Evolutionary conservation across 2,797 vertebrate species (phyloP).

Genomic region (Sebastes melanostomus): DNA sequence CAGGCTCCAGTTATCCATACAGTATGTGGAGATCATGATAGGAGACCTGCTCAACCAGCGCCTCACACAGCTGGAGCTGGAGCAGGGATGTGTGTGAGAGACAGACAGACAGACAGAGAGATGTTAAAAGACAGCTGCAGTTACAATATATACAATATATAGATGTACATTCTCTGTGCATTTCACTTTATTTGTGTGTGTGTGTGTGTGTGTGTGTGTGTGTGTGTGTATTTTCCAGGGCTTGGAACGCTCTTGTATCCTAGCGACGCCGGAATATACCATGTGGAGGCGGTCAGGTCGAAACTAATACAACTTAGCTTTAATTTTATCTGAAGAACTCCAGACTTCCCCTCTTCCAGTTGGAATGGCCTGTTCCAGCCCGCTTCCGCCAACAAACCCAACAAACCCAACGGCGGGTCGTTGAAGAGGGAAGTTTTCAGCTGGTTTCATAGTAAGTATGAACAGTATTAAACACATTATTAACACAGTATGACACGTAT

Average conservation of each 20-base stretch:
- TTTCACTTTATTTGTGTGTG: neutral
- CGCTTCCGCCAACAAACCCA: slow-evolving; percentile 54
- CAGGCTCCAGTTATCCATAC: slow-evolving; percentile 91
- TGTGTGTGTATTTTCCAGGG: slow-evolving; percentile 79
- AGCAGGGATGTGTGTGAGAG: slow-evolving; percentile 84
- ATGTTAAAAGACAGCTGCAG: neutral
- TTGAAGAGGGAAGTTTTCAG: slow-evolving; percentile 20
- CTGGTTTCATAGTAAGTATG: neutral
- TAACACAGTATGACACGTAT: neutral
- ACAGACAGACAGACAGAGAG: neutral
- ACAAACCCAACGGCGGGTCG: slow-evolving; percentile 21
- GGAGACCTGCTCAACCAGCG: slow-evolving; percentile 89
- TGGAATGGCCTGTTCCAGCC: neutral
- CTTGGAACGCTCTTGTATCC: slow-evolving; percentile 81
- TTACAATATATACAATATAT: too few relatives aligned
- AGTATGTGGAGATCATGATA: slow-evolving; percentile 89
- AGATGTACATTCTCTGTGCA: neutral
- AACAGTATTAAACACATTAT: neutral
- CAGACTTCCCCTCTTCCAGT: slow-evolving; percentile 5
- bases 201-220: neutral
- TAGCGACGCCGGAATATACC: slow-evolving; percentile 70
- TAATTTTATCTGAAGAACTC: neutral
- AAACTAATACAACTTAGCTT: neutral
- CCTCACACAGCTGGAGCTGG: slow-evolving; percentile 93
- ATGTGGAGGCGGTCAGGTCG: slow-evolving; percentile 7